Percentiles rank a stretch among this genome's conserved stretches.
phyloP scores from a whole-genome alignment of 2,797 vertebrate species.

The Tachyglossus aculeatus region DNA sequence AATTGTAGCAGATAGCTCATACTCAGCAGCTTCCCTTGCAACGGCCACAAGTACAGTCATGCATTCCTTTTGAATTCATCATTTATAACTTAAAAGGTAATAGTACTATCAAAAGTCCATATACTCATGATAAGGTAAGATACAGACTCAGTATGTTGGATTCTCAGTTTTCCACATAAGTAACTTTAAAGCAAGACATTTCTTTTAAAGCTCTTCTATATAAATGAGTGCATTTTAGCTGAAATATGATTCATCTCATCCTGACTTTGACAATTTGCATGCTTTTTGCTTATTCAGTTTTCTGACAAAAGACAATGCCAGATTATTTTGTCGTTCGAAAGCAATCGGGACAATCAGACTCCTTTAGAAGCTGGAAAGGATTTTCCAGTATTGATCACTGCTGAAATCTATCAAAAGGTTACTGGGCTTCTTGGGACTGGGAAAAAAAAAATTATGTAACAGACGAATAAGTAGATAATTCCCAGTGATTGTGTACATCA shows the following conservation, averaged over 20 bases:
- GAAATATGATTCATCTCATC: background rate
- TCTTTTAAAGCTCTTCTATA: slow-evolving; percentile 9
- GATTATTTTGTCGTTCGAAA: background rate
- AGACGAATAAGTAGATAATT: too few species aligned
- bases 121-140: slow-evolving; percentile 26
- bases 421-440: background rate
- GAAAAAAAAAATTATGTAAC: too few species aligned
- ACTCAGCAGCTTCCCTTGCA: too few species aligned
- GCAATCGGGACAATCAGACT: background rate
- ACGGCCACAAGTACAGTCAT: background rate
- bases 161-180: slow-evolving; percentile 35
- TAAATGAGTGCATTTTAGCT: background rate
- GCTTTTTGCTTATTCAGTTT: slow-evolving; percentile 27
- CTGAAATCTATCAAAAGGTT: background rate
- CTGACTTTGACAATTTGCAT: background rate
- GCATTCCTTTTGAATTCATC: slow-evolving; percentile 5
- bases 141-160: background rate
- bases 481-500: too few species aligned
- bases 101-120: slow-evolving; percentile 32
- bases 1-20: too few species aligned
- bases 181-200: background rate
- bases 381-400: background rate
- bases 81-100: slow-evolving; percentile 31
- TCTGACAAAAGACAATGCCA: slow-evolving; percentile 14
- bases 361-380: background rate